Conservation (phyloP, 2,888 invertebrate genomes). For the Tinea semifulvella region DNA sequence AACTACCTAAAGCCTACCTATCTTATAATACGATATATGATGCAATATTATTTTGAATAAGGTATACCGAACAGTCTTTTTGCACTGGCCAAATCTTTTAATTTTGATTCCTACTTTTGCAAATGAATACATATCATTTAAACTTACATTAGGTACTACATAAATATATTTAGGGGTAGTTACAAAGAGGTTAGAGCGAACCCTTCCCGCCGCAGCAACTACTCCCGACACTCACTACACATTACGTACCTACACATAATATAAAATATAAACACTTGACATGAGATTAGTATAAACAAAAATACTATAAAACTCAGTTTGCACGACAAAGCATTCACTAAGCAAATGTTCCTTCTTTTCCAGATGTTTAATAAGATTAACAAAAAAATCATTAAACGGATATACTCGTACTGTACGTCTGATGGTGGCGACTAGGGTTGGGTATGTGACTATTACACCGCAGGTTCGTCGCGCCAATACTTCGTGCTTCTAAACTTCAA, state of each 20-base stretch:
- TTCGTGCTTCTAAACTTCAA: neutral
- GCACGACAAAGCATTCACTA: neutral
- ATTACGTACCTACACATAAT: neutral
- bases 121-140: conserved; percentile 34
- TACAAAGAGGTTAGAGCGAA: neutral
- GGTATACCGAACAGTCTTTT: conserved; percentile 70
- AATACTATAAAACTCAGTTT: conserved; percentile 6
- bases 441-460: conserved; percentile 1
- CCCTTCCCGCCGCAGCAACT: neutral
- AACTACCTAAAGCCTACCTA: conserved; percentile 15
- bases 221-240: neutral
- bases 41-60: conserved; percentile 40
- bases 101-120: conserved; percentile 60
- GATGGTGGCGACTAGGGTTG: conserved; percentile 1
- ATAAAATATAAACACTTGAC: conserved; percentile 7
- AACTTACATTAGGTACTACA: conserved; percentile 42
- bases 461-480: neutral
- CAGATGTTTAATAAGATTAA: conserved; percentile 3
- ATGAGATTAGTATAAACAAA: conserved; percentile 6
- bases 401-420: neutral
- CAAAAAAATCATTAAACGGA: neutral
- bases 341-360: neutral
- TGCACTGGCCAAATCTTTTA: conserved; percentile 72
- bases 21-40: conserved; percentile 15
- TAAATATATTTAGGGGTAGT: conserved; percentile 25